These are phyloP conservation scores for Talpa occidentalis DNA, from an alignment of 2,113 vertebrate genomes.

Conservation along the genomic window DNA sequence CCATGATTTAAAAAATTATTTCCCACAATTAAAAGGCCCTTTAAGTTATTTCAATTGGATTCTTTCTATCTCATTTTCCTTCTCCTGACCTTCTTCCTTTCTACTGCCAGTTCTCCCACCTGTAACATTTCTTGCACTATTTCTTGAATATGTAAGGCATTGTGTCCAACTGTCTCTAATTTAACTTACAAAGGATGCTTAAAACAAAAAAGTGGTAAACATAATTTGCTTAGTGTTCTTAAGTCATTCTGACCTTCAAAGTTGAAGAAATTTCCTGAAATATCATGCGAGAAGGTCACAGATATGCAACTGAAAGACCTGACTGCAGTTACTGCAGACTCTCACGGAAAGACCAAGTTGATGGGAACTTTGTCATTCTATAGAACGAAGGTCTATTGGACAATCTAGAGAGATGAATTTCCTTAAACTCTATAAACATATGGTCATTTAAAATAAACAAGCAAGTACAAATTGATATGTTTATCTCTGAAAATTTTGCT, in stretches of 20 bases:
- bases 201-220: not conserved
- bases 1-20: not conserved
- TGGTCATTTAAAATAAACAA: not conserved
- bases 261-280: not conserved
- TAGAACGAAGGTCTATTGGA: not conserved
- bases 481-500: not conserved
- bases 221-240: not conserved
- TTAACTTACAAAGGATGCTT: not conserved
- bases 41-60: not conserved
- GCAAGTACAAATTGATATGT: not conserved
- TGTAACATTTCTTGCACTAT: not conserved
- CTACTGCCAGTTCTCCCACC: not conserved
- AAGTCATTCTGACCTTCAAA: slow-evolving; percentile 9
- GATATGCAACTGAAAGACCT: not conserved
- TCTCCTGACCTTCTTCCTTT: not conserved
- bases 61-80: not conserved
- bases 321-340: not conserved
- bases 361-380: not conserved
- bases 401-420: not conserved
- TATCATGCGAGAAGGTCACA: not conserved
- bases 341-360: not conserved
- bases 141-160: not conserved
- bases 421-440: not conserved
- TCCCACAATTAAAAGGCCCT: not conserved
- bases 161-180: not conserved